These are phyloP conservation scores for Catharus bicknelli DNA, from an alignment of 2,113 vertebrate genomes.

Conservation along the genomic window DNA sequence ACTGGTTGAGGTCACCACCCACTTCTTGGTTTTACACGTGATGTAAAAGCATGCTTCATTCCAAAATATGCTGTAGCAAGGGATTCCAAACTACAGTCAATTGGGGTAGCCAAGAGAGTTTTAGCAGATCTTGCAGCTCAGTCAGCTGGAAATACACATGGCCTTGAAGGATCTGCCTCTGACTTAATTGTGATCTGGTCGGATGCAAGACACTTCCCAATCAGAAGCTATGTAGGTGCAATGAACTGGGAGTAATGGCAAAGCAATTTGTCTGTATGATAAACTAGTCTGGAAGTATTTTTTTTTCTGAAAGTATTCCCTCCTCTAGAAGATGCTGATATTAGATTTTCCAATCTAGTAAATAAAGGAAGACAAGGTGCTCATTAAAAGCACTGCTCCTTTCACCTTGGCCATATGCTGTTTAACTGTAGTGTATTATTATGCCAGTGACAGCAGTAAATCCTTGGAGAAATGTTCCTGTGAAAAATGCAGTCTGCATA, in stretches of 20 bases:
- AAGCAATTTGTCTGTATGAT: background rate
- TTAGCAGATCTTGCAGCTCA: background rate
- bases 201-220: background rate
- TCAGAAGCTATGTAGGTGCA: background rate
- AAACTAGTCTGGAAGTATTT: background rate
- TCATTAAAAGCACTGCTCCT: background rate
- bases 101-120: background rate
- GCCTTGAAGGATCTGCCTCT: background rate
- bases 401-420: background rate
- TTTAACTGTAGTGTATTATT: background rate
- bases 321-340: background rate
- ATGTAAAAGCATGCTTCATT: background rate
- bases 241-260: background rate
- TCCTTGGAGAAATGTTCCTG: background rate
- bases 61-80: background rate
- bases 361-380: background rate
- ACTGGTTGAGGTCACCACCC: background rate
- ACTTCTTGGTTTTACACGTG: background rate
- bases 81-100: background rate
- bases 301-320: background rate
- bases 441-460: background rate
- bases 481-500: background rate
- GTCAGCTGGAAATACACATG: background rate
- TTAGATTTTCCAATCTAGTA: background rate
- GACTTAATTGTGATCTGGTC: background rate